phyloP scores from a whole-genome alignment of 2,888 invertebrate genomes.

The Lymantria dispar region DNA sequence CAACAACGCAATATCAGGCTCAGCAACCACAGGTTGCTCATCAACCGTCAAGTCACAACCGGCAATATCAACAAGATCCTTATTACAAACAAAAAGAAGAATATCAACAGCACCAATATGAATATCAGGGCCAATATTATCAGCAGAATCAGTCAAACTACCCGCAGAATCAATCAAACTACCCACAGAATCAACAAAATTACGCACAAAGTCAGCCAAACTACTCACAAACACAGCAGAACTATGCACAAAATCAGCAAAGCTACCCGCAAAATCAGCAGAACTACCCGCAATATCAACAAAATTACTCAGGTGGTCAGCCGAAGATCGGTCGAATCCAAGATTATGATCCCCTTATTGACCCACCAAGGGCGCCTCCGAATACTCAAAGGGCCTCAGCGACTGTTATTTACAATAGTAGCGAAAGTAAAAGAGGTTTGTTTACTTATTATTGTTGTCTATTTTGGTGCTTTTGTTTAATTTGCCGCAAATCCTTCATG shows the following conservation, averaged over 20 bases:
- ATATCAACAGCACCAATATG: conserved; percentile 21
- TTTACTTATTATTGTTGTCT: conserved; percentile 8
- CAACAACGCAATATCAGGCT: conserved; percentile 39
- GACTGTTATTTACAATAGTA: conserved; percentile 90
- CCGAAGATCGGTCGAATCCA: conserved; percentile 88
- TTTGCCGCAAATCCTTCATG: neutral
- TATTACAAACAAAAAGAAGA: conserved; percentile 12
- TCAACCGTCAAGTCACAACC: conserved; percentile 16
- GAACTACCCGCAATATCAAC: conserved; percentile 45
- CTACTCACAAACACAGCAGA: conserved; percentile 1
- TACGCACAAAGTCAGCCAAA: conserved; percentile 12
- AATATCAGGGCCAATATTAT: conserved; percentile 29
- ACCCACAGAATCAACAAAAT: conserved; percentile 14
- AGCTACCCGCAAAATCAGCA: conserved; percentile 57
- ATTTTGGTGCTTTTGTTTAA: neutral
- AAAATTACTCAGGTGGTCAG: conserved; percentile 40
- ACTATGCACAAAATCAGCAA: conserved; percentile 5
- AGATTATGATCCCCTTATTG: conserved; percentile 90
- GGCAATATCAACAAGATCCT: conserved; percentile 19
- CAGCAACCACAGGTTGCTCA: conserved; percentile 10
- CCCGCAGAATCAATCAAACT: neutral
- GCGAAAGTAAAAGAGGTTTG: conserved; percentile 68
- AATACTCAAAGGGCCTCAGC: conserved; percentile 90
- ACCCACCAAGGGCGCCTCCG: conserved; percentile 86
- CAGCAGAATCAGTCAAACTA: conserved; percentile 20